These are phyloP conservation scores for Porphyrio hochstetteri DNA, from an alignment of 2,113 vertebrate genomes.

Conservation along the genomic window DNA sequence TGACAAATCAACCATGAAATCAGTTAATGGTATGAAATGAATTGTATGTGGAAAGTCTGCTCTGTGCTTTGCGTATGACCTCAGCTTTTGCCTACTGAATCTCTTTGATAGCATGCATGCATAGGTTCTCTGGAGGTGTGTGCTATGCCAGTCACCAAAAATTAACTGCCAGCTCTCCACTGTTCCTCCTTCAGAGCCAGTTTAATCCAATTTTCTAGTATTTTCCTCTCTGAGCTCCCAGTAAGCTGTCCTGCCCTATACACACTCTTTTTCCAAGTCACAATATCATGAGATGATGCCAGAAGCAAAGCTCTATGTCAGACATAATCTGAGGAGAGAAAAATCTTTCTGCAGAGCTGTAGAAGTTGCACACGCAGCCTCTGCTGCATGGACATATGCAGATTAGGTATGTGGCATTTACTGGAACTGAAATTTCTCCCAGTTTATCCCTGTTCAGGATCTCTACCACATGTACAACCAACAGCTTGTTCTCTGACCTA, in stretches of 20 bases:
- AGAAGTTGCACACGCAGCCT: background rate
- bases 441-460: background rate
- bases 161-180: background rate
- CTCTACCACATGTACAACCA: background rate
- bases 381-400: background rate
- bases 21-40: conserved; percentile 3
- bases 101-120: background rate
- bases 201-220: background rate
- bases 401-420: background rate
- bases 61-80: background rate
- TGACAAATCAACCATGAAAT: background rate
- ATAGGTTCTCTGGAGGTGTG: background rate
- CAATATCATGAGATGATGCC: background rate
- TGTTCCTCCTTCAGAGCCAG: background rate
- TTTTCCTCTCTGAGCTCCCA: background rate
- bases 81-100: background rate
- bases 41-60: background rate
- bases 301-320: background rate
- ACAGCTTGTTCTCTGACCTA: background rate
- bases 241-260: background rate
- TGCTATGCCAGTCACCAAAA: background rate
- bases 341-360: background rate
- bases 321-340: background rate
- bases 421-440: background rate
- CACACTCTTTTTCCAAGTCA: background rate